A percentile compares a stretch with the other conserved stretches of the same genome.
Conservation (phyloP, 2,888 invertebrate species). For the Macrophya alboannulata region DNA sequence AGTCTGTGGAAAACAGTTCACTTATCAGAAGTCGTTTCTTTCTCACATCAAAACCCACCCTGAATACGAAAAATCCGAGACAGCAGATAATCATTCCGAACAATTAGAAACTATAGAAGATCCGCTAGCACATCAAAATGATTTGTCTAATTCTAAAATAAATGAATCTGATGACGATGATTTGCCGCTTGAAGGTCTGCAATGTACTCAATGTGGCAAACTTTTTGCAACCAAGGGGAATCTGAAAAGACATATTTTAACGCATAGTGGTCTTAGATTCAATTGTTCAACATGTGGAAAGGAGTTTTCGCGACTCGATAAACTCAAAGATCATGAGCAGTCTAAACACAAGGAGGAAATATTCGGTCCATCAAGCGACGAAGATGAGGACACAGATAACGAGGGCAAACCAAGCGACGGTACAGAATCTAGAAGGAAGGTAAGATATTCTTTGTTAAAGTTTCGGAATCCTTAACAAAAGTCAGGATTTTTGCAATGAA, state of each 20-base stretch:
- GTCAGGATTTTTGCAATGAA: neutral
- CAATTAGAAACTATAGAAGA: conserved; percentile 50
- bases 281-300: conserved; percentile 74
- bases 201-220: conserved; percentile 76
- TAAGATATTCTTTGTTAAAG: conserved; percentile 57
- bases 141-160: conserved; percentile 57
- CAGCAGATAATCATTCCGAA: conserved; percentile 37
- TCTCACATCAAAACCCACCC: conserved; percentile 73
- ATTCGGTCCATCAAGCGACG: conserved; percentile 70
- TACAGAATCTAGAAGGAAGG: conserved; percentile 70
- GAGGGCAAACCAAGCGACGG: conserved; percentile 66
- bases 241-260: conserved; percentile 74
- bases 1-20: conserved; percentile 74
- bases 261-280: conserved; percentile 75
- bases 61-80: conserved; percentile 64
- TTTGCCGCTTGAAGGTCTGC: conserved; percentile 70
- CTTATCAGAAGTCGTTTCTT: conserved; percentile 73
- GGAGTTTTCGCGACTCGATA: conserved; percentile 74
- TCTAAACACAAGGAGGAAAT: conserved; percentile 74
- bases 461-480: neutral
- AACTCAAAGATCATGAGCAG: conserved; percentile 75
- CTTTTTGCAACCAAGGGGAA: conserved; percentile 75
- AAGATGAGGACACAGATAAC: conserved; percentile 72
- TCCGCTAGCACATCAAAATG: conserved; percentile 52
- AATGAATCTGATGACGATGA: conserved; percentile 62